Conservation (phyloP, 2,888 invertebrate species). For the Argyresthia goedartella region DNA sequence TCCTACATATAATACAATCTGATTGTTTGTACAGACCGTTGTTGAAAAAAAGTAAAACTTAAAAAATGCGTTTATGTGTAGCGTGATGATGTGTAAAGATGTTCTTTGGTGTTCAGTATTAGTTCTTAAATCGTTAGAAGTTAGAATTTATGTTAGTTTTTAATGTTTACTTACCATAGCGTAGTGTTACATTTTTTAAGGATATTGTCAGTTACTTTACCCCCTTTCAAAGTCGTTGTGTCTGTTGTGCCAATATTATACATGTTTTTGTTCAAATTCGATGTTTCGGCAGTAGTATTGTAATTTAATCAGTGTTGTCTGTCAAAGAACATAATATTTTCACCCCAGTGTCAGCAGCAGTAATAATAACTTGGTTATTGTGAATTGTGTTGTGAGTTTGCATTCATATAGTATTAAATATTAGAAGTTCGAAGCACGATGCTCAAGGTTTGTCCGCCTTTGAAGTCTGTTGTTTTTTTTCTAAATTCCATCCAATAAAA, state of each 20-base stretch:
- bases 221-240: constrained; percentile 20
- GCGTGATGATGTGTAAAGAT: constrained; percentile 40
- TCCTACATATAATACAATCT: constrained; percentile 19
- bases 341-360: constrained; percentile 8
- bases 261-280: constrained; percentile 5
- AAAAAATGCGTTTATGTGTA: constrained; percentile 21
- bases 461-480: constrained; percentile 48
- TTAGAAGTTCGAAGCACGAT: constrained; percentile 32
- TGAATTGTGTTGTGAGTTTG: constrained; percentile 42
- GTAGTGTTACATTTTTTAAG: constrained; percentile 44
- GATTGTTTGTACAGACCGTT: constrained; percentile 50
- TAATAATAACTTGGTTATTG: neutral
- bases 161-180: constrained; percentile 52
- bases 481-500: constrained; percentile 58
- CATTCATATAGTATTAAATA: constrained; percentile 29
- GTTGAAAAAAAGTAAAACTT: constrained; percentile 34
- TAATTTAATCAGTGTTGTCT: constrained; percentile 14
- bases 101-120: constrained; percentile 51
- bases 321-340: constrained; percentile 39
- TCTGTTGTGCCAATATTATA: constrained; percentile 32
- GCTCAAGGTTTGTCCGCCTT: constrained; percentile 51
- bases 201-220: constrained; percentile 41
- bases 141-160: constrained; percentile 62
- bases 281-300: constrained; percentile 9
- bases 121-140: constrained; percentile 56